Conservation (phyloP, 2,113 vertebrate genomes). For the Synodontis membranacea region DNA sequence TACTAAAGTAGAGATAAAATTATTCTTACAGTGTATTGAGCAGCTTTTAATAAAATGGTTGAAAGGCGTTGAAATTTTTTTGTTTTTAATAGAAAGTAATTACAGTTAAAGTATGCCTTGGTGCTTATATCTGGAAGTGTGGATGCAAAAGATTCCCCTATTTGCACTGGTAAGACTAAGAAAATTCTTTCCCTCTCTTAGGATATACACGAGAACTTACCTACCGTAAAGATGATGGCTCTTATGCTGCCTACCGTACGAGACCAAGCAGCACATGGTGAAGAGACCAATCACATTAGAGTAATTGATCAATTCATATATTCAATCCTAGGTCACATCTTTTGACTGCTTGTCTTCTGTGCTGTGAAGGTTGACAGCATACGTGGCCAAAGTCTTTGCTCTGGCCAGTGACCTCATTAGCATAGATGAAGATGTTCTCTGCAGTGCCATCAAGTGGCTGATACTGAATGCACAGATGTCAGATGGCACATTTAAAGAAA, state of each 20-base stretch:
- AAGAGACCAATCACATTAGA: background rate
- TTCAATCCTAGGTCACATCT: background rate
- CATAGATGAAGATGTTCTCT: conserved; percentile 72
- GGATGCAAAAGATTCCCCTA: too few relatives aligned
- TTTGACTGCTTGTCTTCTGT: background rate
- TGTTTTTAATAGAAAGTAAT: background rate
- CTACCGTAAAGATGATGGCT: conserved; percentile 61
- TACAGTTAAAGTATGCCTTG: background rate
- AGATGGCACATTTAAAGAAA: conserved; percentile 80
- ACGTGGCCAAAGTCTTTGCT: conserved; percentile 85
- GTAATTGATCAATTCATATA: background rate
- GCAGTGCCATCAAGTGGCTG: conserved; percentile 82
- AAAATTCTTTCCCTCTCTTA: conserved; percentile 1
- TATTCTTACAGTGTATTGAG: background rate
- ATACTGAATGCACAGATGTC: conserved; percentile 77
- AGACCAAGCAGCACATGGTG: conserved; percentile 57
- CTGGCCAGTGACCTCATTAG: conserved; percentile 69
- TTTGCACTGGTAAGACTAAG: background rate
- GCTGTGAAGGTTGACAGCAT: conserved; percentile 83
- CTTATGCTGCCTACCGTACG: conserved; percentile 50
- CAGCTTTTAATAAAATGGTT: background rate
- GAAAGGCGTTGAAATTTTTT: background rate
- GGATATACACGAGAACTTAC: conserved; percentile 53
- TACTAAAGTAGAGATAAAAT: background rate
- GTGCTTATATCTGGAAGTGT: background rate